Evolutionary conservation across 2,113 vertebrate species (phyloP).

Genomic region (Calyptomena viridis): DNA sequence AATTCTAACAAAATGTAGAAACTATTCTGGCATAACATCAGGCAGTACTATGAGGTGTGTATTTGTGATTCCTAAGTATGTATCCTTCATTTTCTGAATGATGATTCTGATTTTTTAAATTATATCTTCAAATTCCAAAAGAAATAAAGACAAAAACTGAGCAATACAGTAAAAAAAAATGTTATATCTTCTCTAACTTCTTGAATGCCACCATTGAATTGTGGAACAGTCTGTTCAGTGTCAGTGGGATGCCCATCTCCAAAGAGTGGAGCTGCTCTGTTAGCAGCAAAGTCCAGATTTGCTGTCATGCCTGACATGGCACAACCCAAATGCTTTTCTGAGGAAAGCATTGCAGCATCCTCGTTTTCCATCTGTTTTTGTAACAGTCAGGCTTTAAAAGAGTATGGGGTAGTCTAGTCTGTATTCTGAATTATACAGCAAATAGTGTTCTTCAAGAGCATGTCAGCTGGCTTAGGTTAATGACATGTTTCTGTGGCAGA

Average conservation of each 20-base stretch:
- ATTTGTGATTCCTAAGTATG: not conserved
- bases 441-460: not conserved
- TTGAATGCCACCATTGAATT: not conserved
- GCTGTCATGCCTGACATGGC: not conserved
- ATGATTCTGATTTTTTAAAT: not conserved
- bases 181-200: not conserved
- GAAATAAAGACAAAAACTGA: not conserved
- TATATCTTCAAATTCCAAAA: not conserved
- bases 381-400: not conserved
- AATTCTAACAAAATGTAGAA: not conserved
- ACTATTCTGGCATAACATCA: not conserved
- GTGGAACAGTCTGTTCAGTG: not conserved
- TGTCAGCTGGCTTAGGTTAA: not conserved
- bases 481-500: not conserved
- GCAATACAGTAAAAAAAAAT: not conserved
- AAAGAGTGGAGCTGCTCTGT: not conserved
- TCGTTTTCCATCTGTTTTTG: not conserved
- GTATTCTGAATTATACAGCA: conserved; percentile 9
- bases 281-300: not conserved
- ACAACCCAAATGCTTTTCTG: not conserved
- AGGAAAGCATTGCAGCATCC: not conserved
- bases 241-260: not conserved
- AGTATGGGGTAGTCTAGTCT: not conserved
- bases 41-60: not conserved
- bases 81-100: not conserved